These are phyloP conservation scores for Catharus ustulatus DNA, from an alignment of 2,797 vertebrate species.

Conservation along the genomic window DNA sequence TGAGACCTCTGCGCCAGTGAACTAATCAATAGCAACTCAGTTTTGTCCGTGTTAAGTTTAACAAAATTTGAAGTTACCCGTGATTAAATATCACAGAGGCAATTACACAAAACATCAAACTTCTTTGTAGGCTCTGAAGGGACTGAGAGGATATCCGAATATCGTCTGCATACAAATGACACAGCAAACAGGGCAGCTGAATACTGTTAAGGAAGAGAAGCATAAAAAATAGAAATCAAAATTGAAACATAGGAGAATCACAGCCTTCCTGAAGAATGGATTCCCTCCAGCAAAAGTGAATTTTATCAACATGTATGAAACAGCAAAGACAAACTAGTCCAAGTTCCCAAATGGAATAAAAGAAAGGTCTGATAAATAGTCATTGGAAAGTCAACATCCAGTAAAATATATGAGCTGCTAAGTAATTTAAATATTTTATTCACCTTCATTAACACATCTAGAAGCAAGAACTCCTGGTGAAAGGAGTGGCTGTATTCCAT, in stretches of 20 bases:
- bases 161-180: slow-evolving; percentile 44
- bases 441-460: slow-evolving; percentile 18
- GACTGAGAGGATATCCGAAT: slow-evolving; percentile 16
- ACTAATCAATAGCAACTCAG: slow-evolving; percentile 69
- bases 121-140: slow-evolving; percentile 47
- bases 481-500: background rate
- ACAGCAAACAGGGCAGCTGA: slow-evolving; percentile 27
- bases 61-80: slow-evolving; percentile 68
- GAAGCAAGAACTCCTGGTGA: background rate
- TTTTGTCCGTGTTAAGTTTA: slow-evolving; percentile 72
- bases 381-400: background rate
- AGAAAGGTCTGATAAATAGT: slow-evolving; percentile 29
- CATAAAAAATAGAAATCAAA: slow-evolving; percentile 28
- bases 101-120: slow-evolving; percentile 70
- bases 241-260: slow-evolving; percentile 32
- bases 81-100: slow-evolving; percentile 68
- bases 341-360: background rate
- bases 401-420: background rate
- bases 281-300: slow-evolving; percentile 3
- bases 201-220: slow-evolving; percentile 21
- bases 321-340: background rate
- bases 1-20: slow-evolving; percentile 65
- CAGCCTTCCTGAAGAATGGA: background rate
- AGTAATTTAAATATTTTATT: slow-evolving; percentile 28
- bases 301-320: slow-evolving; percentile 12